Evolutionary conservation across 2,113 vertebrate species (phyloP), one percentile per base, ranked within the genome.

Genomic region (Tachuris rubrigastra): DNA sequence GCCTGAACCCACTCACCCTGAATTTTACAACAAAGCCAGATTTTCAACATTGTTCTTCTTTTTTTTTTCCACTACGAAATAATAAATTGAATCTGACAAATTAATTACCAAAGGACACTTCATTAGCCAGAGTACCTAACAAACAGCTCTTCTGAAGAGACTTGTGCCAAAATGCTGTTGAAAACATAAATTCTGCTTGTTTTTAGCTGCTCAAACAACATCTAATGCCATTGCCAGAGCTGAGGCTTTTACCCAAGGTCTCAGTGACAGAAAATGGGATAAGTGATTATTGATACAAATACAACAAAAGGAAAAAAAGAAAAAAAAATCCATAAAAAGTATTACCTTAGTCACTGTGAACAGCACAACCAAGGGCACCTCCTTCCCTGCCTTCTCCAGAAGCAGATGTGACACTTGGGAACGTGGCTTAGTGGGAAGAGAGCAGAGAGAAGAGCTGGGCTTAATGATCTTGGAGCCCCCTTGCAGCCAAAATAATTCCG

Each of bases 361-460:
- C 1, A 2, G 1, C 2, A 0, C 1, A 1, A 2, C 1, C 3
- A 28, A 33, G 8, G 20, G 7, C 19, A 25, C 0, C 23, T 68
- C 30, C 18, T 30, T 28, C 1, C 5, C 18, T 25, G 0, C 20
- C 10, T 47, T 21, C 15, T 80, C 17, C 49, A 62, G 15, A 49
- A 42, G 7, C 1, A 14, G 55, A 5, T 10, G 62, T 47, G 47
- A 39, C 53, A 13, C 31, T 3, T 23, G 37, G 10, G 44, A 37
- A 37, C 10, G 0, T 0, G 3, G 33, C 2, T 15, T 9, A 18
- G 28, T 1, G 1, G 6, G 22, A 5, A 35, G 14, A 11, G 8
- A 12, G 17, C 20, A 55, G 24, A 19, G 8, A 14, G 15, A 23
- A 24, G 3, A 12, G 17, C 9, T 14, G 16, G n/a, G 5, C n/a